These are phyloP conservation scores for Ciona savignyi DNA, from an alignment of 23 tunicate species.

Conservation along the genomic window DNA sequence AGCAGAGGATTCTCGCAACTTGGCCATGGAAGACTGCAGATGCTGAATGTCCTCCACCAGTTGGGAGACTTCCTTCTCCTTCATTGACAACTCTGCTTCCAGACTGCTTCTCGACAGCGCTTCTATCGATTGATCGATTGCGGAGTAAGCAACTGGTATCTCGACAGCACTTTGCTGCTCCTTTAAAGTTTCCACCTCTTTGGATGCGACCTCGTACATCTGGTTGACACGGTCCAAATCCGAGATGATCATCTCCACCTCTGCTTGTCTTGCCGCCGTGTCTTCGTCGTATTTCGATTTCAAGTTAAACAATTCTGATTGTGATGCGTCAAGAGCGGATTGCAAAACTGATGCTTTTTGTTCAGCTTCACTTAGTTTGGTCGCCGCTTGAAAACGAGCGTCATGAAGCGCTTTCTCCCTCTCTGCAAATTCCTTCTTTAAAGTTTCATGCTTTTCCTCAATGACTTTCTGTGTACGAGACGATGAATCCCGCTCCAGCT, in stretches of 20 bases:
- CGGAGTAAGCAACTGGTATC: background rate
- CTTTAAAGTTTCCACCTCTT: slow-evolving; percentile 69
- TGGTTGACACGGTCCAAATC: slow-evolving; percentile 92
- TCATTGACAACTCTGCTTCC: slow-evolving; percentile 78
- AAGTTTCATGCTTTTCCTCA: slow-evolving; percentile 70
- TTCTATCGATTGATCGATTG: slow-evolving; percentile 40
- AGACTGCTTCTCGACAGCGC: slow-evolving; percentile 45
- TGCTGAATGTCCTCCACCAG: slow-evolving; percentile 85
- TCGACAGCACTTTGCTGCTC: slow-evolving; percentile 14
- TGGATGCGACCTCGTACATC: slow-evolving; percentile 28
- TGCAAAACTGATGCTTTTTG: slow-evolving; percentile 63
- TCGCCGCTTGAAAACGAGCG: slow-evolving; percentile 64
- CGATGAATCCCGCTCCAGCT: slow-evolving; percentile 56
- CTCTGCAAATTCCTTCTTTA: slow-evolving; percentile 69
- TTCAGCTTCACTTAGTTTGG: slow-evolving; percentile 87
- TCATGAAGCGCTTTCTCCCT: slow-evolving; percentile 77
- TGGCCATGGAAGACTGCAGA: slow-evolving; percentile 59
- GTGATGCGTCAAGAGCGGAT: slow-evolving; percentile 78
- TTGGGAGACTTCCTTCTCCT: slow-evolving; percentile 93
- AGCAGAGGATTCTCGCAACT: slow-evolving; percentile 69
- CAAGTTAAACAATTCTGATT: slow-evolving; percentile 76
- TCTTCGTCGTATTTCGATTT: slow-evolving; percentile 87
- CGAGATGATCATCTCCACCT: slow-evolving; percentile 69
- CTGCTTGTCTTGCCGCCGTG: slow-evolving; percentile 86
- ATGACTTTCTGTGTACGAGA: slow-evolving; percentile 48